These are phyloP conservation scores for Lates calcarifer DNA, from an alignment of 2,113 vertebrate species.

Conservation along the genomic window DNA sequence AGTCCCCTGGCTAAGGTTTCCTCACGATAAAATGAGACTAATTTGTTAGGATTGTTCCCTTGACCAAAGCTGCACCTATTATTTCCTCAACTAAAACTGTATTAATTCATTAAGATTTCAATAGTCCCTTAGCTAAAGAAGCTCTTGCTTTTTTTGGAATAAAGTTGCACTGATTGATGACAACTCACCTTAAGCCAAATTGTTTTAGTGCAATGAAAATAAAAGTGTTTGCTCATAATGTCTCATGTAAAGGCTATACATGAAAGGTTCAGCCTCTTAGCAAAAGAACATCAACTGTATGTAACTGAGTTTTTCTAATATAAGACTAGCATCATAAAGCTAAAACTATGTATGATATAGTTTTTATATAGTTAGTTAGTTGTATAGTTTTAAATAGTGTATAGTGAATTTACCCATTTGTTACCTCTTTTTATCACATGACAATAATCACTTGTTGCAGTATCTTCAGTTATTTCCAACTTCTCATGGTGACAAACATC, in stretches of 20 bases:
- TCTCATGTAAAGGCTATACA: slow-evolving; percentile 1
- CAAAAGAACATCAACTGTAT: not conserved
- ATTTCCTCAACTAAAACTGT: slow-evolving; percentile 49
- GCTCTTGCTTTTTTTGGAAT: slow-evolving; percentile 19
- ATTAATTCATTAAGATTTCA: slow-evolving; percentile 52
- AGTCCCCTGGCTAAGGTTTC: slow-evolving; percentile 51
- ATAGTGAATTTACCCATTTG: not conserved
- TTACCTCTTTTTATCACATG: not conserved
- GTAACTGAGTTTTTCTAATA: not conserved
- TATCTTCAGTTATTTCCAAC: not conserved
- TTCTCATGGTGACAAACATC: not conserved
- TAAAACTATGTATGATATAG: too few species aligned
- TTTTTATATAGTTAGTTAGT: too few species aligned
- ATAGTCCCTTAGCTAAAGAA: slow-evolving; percentile 16
- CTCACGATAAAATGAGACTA: slow-evolving; percentile 52
- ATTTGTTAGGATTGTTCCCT: slow-evolving; percentile 59
- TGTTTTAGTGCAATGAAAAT: slow-evolving; percentile 6
- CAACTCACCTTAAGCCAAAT: not conserved
- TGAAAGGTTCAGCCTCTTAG: not conserved
- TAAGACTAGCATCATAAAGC: too few species aligned
- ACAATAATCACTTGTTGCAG: not conserved
- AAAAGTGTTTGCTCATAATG: slow-evolving; percentile 3
- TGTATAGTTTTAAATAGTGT: not conserved
- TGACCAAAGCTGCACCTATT: slow-evolving; percentile 42
- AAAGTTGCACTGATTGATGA: slow-evolving; percentile 39